Evolutionary conservation across 2,888 invertebrate species (phyloP), one percentile per base, ranked within the genome.

Genomic region (Rosalia funebris): DNA sequence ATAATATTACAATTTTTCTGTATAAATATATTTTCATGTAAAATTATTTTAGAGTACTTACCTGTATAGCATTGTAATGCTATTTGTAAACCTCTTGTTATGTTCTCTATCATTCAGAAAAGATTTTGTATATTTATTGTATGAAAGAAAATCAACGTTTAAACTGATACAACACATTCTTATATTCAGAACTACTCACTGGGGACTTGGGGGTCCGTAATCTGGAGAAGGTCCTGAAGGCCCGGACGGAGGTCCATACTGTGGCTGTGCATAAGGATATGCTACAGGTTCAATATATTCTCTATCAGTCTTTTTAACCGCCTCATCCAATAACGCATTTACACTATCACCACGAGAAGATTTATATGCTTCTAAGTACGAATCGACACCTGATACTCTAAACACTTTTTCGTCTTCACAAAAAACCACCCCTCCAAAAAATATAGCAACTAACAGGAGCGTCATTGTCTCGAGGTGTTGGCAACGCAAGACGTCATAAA

Each of bases 301-400:
- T 81, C 83, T 19, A 82, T 85, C 74, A 82, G 77, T 72, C 82
- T 84, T 63, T 82, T 77, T 47, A 81, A 84, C 63, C 80, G 82
- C 75, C n/a, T 54, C 61, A 42, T 68, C 65, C 16, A 64, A 12
- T 82, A 81, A 66, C 82, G 82, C 56, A 82, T 81, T 72, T 81
- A 83, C 75, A 80, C 84, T 68, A 80, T 84, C 79, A 78, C 83
- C 73, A 77, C 83, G 75, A 73, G 88, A 87, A 69, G 87, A 85
- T 3, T 85, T 84, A 69, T 88, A 85, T 1, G 89, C 89, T 37
- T 88, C 87, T 67, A 90, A 77, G 71, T 89, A 90, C 1, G 88
- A 87, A 76, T 90, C 89, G 2, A 71, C 50, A 16, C 57, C 56
- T 12, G 52, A 25, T 11, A 53, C 52, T 32, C 37, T 41, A 16